A percentile compares a stretch with the other conserved stretches of the same genome.
These are phyloP conservation scores for Oceanites oceanicus DNA, from an alignment of 2,113 vertebrate species.

Conservation along the genomic window DNA sequence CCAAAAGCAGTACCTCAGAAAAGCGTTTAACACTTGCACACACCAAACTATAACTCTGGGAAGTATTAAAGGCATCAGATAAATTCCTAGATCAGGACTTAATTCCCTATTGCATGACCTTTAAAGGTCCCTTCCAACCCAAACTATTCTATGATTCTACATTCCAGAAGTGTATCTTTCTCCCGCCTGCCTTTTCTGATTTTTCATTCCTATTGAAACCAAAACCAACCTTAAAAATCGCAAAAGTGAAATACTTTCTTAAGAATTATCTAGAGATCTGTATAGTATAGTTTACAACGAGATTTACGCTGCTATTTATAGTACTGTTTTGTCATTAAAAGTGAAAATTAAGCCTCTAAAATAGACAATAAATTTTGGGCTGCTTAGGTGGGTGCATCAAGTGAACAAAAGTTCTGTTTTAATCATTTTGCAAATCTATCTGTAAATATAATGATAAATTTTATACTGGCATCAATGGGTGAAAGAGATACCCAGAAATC, in stretches of 20 bases:
- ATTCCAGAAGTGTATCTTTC: background rate
- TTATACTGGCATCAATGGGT: background rate
- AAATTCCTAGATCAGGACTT: background rate
- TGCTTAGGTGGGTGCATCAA: background rate
- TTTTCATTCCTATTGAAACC: background rate
- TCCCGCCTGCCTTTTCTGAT: background rate
- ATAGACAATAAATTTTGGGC: background rate
- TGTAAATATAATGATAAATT: background rate
- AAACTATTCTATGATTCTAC: background rate
- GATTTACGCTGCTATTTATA: background rate
- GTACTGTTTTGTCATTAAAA: background rate
- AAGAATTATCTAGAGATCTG: background rate
- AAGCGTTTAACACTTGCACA: background rate
- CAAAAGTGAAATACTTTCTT: background rate
- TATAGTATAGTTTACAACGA: background rate
- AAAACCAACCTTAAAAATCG: background rate
- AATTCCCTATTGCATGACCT: background rate
- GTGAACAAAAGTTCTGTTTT: background rate
- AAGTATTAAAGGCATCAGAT: background rate
- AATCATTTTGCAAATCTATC: background rate
- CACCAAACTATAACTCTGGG: background rate
- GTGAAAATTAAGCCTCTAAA: background rate
- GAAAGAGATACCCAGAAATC: background rate
- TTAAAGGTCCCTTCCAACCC: background rate
- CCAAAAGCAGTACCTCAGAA: background rate